Evolutionary conservation across 1,140 invertebrate genomes (phyloP), one percentile per base, ranked within the genome.

Genomic region (Cyphomyrmex costatus): DNA sequence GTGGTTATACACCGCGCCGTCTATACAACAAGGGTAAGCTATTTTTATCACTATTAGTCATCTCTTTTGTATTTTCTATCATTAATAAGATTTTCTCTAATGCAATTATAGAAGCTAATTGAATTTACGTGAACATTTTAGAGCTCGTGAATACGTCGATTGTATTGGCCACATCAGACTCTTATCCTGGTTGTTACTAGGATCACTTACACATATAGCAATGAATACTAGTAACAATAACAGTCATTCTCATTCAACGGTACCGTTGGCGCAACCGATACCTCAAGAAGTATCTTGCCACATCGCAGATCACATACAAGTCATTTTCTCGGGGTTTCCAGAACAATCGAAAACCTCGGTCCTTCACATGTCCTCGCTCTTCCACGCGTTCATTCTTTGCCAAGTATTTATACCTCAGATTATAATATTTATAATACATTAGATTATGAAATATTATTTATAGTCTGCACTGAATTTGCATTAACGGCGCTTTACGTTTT

Each of bases 231-330:
- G 90, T 5, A 92, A 80, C 12, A 93, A 88, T 49, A 91, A 90
- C 63, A 79, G 90, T 65, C 94, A 95, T 42, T 85, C 86, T 27
- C 94, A 95, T 49, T 91, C 92, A 84, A 89, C 93, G 56, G 89
- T 88, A 49, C 93, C 95, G 46, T 93, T 96, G 88, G 98, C 97
- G 89, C 97, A 98, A 91, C 99, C 99, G 14, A 97, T 99, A 86
- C 99, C 99, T 21, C 97, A 99, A 92, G 99, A 99, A 95, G 98
- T 98, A 53, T 98, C 98, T 36, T 98, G 98, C 92, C 98, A 99
- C 93, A 98, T 99, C 91, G 98, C 99, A 42, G 99, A 99, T 96
- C 98, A 99, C 93, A 97, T 99, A 83, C 98, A 99, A 96, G 97
- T 98, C 33, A 97, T 98, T 89, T 97, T 99, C 95, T 97, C 98